Evolutionary conservation across 2,113 vertebrate species (phyloP).

Genomic region (Oceanites oceanicus): DNA sequence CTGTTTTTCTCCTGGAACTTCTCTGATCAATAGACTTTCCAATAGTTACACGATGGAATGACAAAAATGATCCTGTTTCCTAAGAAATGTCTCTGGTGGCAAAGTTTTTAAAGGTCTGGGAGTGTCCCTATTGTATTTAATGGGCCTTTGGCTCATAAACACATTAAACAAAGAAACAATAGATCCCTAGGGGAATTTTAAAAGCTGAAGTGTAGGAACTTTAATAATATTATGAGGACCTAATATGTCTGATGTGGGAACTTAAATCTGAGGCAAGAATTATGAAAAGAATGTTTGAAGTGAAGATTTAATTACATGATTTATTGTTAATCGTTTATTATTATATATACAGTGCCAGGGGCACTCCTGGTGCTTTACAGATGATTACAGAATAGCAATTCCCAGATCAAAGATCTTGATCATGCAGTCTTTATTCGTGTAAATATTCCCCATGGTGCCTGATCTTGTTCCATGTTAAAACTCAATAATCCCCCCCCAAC

Average conservation of each 20-base stretch:
- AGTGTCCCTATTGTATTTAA: conserved; percentile 55
- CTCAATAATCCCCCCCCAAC: not conserved
- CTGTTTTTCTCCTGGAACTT: not conserved
- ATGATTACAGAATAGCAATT: conserved; percentile 57
- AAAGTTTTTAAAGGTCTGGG: conserved; percentile 56
- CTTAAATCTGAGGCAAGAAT: conserved; percentile 49
- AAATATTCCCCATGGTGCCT: conserved; percentile 38
- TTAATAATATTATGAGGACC: conserved; percentile 50
- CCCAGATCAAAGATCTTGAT: conserved; percentile 55
- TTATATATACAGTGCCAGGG: conserved; percentile 50
- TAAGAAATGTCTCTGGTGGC: conserved; percentile 34
- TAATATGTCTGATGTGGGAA: conserved; percentile 55
- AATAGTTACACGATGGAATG: conserved; percentile 14
- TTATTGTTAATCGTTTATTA: conserved; percentile 60
- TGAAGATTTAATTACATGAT: conserved; percentile 58
- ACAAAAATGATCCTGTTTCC: conserved; percentile 39
- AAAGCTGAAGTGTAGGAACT: conserved; percentile 57
- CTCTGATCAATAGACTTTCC: conserved; percentile 23
- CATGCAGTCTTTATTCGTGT: conserved; percentile 46
- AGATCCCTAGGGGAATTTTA: conserved; percentile 44
- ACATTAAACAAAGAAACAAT: conserved; percentile 66
- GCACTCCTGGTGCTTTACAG: conserved; percentile 54
- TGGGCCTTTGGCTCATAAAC: conserved; percentile 51
- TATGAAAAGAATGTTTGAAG: conserved; percentile 40
- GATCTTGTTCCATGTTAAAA: conserved; percentile 39